Evolutionary conservation across 2,113 vertebrate genomes (phyloP), one percentile per base, ranked within the genome.

Genomic region (Hippopotamus amphibius): DNA sequence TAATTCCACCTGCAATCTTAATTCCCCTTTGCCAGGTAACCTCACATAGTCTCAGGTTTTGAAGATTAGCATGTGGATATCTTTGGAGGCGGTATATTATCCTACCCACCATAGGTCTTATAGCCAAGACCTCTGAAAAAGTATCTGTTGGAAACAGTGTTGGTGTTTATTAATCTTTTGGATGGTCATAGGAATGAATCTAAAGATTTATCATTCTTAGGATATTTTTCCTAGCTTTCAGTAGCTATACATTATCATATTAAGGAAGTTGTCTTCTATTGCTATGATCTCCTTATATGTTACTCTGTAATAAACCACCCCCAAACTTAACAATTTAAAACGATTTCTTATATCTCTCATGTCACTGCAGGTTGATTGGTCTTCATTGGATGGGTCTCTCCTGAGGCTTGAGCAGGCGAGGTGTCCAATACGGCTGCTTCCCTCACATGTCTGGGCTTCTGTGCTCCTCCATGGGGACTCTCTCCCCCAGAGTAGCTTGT

Each of bases 191-290:
- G 33, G 7, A 83, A 30, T 93, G 12, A 41, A 83, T 74, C 33
- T 88, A 59, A 46, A 48, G 59, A 74, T 43, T 55, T 72, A n/a
- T 61, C 48, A 82, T 55, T 82, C 76, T 72, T 82, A 92, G 22
- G 26, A 61, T 43, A 46, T 71, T 92, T 92, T 33, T 37, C 55
- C 79, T 69, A 87, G 63, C 30, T 87, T 95, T 95, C 69, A 12
- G 21, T 88, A 72, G 19, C 22, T 69, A 48, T 69, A 21, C 9
- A 63, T 65, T 63, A 94, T 87, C 28, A 50, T 81, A 50, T 66
- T 21, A 87, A 79, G 61, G 19, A 72, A 83, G 53, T 41, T 63
- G 28, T 80, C 37, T 57, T 69, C 85, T 65, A 43, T 57, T 82
- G 41, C 22, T 68, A 12, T 33, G 41, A 30, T 68, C 30, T 26